Percentiles rank a stretch among this genome's conserved stretches.
These are phyloP conservation scores for Scopus umbretta DNA, from an alignment of 2,113 vertebrate species.

Conservation along the genomic window DNA sequence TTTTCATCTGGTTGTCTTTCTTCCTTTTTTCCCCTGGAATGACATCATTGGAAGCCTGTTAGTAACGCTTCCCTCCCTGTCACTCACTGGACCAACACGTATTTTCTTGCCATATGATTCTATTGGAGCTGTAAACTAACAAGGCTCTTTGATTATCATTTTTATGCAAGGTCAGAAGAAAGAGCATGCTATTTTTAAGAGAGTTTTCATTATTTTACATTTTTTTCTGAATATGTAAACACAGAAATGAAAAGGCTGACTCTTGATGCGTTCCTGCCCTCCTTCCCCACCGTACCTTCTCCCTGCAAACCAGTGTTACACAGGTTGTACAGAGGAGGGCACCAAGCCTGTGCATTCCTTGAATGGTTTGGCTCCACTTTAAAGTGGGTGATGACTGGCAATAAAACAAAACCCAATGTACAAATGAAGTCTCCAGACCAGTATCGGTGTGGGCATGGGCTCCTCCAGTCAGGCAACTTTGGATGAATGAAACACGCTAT, in stretches of 20 bases:
- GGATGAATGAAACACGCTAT: not conserved
- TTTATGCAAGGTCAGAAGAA: constrained; percentile 38
- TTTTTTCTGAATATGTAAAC: not conserved
- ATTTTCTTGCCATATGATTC: not conserved
- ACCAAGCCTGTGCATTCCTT: not conserved
- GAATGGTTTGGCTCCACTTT: not conserved
- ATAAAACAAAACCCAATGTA: not conserved
- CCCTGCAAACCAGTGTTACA: not conserved
- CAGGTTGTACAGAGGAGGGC: not conserved
- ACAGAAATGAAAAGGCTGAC: not conserved
- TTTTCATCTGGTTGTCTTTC: not conserved
- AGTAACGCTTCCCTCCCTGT: not conserved
- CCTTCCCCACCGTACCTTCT: not conserved
- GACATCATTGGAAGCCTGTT: not conserved
- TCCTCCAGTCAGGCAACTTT: not conserved
- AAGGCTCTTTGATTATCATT: constrained; percentile 12
- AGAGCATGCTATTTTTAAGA: not conserved
- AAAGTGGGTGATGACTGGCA: not conserved
- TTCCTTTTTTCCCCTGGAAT: not conserved
- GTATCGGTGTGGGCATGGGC: not conserved
- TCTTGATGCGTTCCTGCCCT: not conserved
- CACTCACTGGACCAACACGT: not conserved
- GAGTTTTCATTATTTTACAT: not conserved
- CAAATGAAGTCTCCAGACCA: not conserved
- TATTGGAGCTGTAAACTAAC: not conserved